Base-by-base conservation (phyloP, 2,113 vertebrate genomes). In the Channa maculata region DNA sequence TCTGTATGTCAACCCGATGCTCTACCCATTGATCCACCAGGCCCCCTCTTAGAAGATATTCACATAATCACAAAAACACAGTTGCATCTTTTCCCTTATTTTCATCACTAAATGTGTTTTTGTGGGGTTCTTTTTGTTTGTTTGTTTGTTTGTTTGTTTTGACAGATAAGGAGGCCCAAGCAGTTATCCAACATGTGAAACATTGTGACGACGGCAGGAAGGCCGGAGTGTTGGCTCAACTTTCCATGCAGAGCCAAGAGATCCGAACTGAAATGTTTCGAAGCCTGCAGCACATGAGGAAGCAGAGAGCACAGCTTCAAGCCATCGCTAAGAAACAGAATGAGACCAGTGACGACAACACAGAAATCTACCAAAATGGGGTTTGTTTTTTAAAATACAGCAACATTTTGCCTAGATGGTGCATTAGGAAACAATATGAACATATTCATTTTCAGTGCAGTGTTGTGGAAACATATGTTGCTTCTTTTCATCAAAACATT, bases 251-350 rank as follows among this genome's bases (percentile, higher is more conserved):
- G 69, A 96, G 93, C 84, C 92, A 94, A 80, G 93, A 92, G 88
- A 84, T 87, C 59, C 92, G 93, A 70, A 86, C 80, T 8, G 94
- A 97, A 84, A 77, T 95, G 57, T 92, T 94, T 76, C 92, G 88
- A 74, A 97, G 93, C 3, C 88, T 98, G 60, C 93, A 94, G 83
- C 94, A 94, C 83, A 95, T 97, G 95, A 96, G 92, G 51, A 83
- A 75, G 61, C 94, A 96, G 76, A 94, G 94, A 66, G 81, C 81
- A 13, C 85, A 94, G 71, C 93, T 96, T 44, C 94, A 95, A 80
- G 93, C 85, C 79, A 92, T 81, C 84, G 80, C 96, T 33, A 82
- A 1, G 13, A 71, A 79, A 54, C 57, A 62, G 55, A 61, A 24
- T 38, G 49, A 83, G 8, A 65, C 46, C 33, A 24, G 57, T 3